Percentiles rank a stretch among this genome's conserved stretches.
These are phyloP conservation scores for Anthopleura sola DNA, from an alignment of 64 coral and sea anemone genomes.

Conservation along the genomic window DNA sequence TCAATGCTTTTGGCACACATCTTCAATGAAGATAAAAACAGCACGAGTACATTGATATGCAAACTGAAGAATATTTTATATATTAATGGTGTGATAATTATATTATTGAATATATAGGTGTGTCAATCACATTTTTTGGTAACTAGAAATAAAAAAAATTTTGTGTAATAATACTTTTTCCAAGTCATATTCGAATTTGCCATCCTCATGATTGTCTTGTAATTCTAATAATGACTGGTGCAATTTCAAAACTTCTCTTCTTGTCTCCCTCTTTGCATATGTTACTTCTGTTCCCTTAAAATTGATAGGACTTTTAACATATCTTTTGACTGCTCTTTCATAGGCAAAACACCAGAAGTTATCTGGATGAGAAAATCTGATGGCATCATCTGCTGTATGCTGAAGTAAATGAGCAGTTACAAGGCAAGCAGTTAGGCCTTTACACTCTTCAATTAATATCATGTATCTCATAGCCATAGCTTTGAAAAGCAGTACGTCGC, in stretches of 20 bases:
- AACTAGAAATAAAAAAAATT: too few relatives aligned
- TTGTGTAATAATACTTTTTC: constrained; percentile 3
- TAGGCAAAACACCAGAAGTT: constrained; percentile 44
- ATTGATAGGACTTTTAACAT: constrained; percentile 29
- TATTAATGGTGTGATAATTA: too few relatives aligned
- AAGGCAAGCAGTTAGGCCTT: constrained; percentile 31
- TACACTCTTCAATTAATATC: constrained; percentile 33
- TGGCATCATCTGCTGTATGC: constrained; percentile 29
- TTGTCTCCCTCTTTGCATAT: constrained; percentile 15
- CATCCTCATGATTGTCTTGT: background rate
- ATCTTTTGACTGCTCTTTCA: constrained; percentile 45
- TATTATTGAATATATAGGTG: too few relatives aligned
- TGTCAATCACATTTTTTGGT: too few relatives aligned
- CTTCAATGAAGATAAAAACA: too few relatives aligned
- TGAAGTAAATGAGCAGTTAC: constrained; percentile 10
- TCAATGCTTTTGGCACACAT: background rate
- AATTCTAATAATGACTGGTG: constrained; percentile 11
- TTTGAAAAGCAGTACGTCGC: constrained; percentile 25
- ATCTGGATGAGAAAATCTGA: constrained; percentile 37
- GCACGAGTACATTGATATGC: too few relatives aligned
- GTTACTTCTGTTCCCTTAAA: constrained; percentile 33
- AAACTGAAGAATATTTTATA: too few relatives aligned
- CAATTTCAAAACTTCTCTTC: constrained; percentile 27
- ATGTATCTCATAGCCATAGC: constrained; percentile 15
- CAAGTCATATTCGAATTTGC: background rate